Base-by-base conservation (phyloP, 1,140 invertebrate genomes). In the Pseudomyrmex pallidus region DNA sequence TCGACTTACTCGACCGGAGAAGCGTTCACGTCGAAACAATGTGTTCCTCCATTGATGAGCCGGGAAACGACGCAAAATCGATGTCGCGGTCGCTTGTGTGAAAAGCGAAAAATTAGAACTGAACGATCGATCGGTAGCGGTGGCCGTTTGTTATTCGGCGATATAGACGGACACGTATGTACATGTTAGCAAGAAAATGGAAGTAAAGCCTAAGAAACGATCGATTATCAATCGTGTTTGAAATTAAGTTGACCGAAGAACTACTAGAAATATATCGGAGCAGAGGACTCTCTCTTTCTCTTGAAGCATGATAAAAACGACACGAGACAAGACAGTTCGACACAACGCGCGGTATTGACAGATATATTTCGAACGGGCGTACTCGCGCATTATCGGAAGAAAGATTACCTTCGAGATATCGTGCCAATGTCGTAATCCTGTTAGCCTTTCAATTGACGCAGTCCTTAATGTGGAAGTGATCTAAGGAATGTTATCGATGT, bases 231-330 rank as follows among this genome's bases (percentile, higher is more conserved):
- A 74, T 85, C 73, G 82, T 57, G 82, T 86, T 77, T 85, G 88
- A 78, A 89, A 89, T 89, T 87, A 85, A 87, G 88, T 89, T 89
- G 88, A 87, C 85, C 82, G 82, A 82, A 89, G 85, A 83, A 87
- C 74, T 76, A 67, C 77, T 87, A 85, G 86, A 73, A 77, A 84
- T 54, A 35, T 35, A 77, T 25, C 57, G 62, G 56, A 50, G 12
- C 46, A 20, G 44, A 82, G 67, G 54, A 50, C 22, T 35, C n/a
- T 12, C 44, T 61, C 5, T 35, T 35, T 35, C 10, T 12, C 44
- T 61, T 10, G 74, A 82, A 68, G 66, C 77, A 74, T 25, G 57
- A 68, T 44, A 72, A 15, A 66, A 66, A 82, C 73, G 84, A 50
- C 48, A 61, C 66, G 57, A 44, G 88, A 83, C 78, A 84, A 85